Conservation (phyloP, 1,140 invertebrate species). For the Elysia chlorotica region DNA sequence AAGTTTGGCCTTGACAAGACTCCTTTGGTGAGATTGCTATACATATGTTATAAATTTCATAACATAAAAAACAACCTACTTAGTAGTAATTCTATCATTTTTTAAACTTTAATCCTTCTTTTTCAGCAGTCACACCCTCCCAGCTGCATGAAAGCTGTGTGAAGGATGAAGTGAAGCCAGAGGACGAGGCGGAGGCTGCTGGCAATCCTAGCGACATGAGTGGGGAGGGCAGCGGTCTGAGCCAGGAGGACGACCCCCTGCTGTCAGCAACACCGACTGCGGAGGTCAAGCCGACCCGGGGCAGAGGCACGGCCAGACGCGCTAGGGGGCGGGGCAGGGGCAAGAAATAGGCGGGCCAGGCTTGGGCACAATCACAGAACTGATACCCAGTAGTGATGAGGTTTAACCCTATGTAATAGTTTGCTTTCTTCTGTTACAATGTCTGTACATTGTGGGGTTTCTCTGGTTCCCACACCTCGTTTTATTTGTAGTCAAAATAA, state of each 20-base stretch:
- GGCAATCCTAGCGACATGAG: neutral
- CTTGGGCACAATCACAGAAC: neutral
- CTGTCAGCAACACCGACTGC: neutral
- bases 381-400: no score
- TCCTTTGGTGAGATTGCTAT: neutral
- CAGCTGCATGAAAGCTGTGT: neutral
- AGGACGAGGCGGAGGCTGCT: neutral
- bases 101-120: neutral
- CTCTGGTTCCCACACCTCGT: no score
- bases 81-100: neutral
- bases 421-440: no score
- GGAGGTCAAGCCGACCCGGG: neutral
- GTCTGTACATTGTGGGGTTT: no score
- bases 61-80: neutral
- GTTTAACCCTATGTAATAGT: no score
- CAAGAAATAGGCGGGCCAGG: neutral
- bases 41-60: neutral
- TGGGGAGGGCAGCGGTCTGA: no score
- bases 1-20: neutral
- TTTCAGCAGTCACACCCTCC: neutral
- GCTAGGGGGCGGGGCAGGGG: neutral
- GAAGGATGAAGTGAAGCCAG: neutral
- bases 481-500: no score
- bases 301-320: neutral
- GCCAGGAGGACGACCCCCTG: neutral